These are phyloP conservation scores for Synaphobranchus kaupii DNA, from an alignment of 2,797 vertebrate genomes.

Conservation along the genomic window DNA sequence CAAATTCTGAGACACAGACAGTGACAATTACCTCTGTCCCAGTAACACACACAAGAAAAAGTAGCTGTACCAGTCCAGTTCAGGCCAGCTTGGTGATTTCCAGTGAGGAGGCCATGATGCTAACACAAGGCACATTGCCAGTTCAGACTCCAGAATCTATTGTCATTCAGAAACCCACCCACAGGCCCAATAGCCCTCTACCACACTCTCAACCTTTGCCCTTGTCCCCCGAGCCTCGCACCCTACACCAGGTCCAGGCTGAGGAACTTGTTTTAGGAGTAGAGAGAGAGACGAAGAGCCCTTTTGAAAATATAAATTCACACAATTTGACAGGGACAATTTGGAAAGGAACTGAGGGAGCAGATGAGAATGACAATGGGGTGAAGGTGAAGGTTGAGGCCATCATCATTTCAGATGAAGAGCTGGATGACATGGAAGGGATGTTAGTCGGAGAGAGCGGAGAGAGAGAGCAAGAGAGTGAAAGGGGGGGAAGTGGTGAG, in stretches of 20 bases:
- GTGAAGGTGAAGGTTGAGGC: constrained; percentile 87
- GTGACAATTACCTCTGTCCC: constrained; percentile 41
- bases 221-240: constrained; percentile 12
- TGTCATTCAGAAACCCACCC: constrained; percentile 47
- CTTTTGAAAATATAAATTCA: background rate
- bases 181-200: constrained; percentile 35
- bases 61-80: constrained; percentile 39
- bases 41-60: constrained; percentile 49
- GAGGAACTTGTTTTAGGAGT: background rate
- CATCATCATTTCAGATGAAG: constrained; percentile 91
- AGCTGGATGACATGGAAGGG: constrained; percentile 73
- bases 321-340: constrained; percentile 7
- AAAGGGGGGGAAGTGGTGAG: constrained; percentile 57
- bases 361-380: constrained; percentile 40
- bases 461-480: constrained; percentile 21
- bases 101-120: constrained; percentile 27
- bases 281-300: constrained; percentile 26
- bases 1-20: constrained; percentile 51
- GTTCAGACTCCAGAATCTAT: constrained; percentile 54
- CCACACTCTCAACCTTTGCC: constrained; percentile 29
- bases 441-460: constrained; percentile 25
- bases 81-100: constrained; percentile 33
- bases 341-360: constrained; percentile 17
- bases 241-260: constrained; percentile 18
- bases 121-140: constrained; percentile 38